Base-by-base conservation (phyloP, 2,797 vertebrate species). In the Rhinella marina region DNA sequence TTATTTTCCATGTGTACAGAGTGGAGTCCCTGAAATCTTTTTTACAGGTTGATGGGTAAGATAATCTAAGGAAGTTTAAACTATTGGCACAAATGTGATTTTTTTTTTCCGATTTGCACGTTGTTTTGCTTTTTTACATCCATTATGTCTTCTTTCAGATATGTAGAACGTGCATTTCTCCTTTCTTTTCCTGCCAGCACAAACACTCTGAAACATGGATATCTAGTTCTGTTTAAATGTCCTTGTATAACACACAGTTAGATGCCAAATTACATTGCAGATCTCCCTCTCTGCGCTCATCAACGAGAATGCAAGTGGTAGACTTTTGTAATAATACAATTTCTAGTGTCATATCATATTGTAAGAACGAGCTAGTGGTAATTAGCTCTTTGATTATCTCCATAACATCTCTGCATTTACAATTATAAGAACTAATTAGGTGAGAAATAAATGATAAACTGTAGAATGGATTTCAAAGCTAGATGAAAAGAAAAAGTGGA, bases 351-450 rank as follows among this genome's bases (percentile, higher is more conserved):
- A 86, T 83, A 84, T 87, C 75, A 32, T 84, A 84, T 88, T 88
- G 87, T 80, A 80, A 85, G 54, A 70, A 84, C 75, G 82, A 80
- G 87, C 82, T 80, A 73, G 77, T 85, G 82, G 75, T 84, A 84
- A 88, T 88, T 84, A 84, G 87, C 64, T 61, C 76, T 85, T 88
- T 88, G 75, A 88, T 88, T 88, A 81, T 88, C 82, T 84, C 83
- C 32, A 81, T 88, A 88, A 85, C 87, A 88, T 84, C 82, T 62
- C 78, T 27, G 87, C 81, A 88, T 84, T 88, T 88, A 81, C 87
- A 88, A 88, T 88, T 88, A 88, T 59, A 88, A 88, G 54, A 84
- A 84, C 75, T 85, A 88, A 88, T 88, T 88, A 88, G 87, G 62
- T 88, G 52, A 85, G 66, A 88, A 88, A 84, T 80, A 88, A 88